Base-by-base conservation (phyloP, 2,888 invertebrate genomes). In the Charanyca ferruginea region DNA sequence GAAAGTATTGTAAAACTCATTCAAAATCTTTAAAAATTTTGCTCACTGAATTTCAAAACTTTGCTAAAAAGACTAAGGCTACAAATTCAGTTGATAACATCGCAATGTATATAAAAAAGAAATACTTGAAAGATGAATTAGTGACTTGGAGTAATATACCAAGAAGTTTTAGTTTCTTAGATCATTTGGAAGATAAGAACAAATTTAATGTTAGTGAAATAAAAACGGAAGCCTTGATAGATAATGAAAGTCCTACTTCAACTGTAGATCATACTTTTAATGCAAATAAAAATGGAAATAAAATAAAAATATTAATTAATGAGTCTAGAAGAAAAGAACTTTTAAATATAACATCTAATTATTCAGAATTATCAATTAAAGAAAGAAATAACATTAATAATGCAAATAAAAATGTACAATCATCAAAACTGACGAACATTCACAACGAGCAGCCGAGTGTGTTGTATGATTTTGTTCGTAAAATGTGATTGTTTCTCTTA, bases 91-190 rank as follows among this genome's bases (percentile, higher is more conserved):
- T 93, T 0, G 76, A 79, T 16, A 90, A 87, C 54, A 84, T 93
- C 0, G 73, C 84, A 0, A 80, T 79, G 65, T 93, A 89, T 38
- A 89, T 91, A 16, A 87, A 87, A 28, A 86, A 86, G 13, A 86
- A 87, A 52, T 80, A 84, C 70, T 47, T 90, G 0, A 81, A 87
- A 54, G 87, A 88, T 3, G 92, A 93, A 57, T 62, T 92, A 25
- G 70, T 81, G 3, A 80, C 86, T 65, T 82, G 84, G 16, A 80
- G 66, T 3, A 86, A 85, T 35, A 85, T 85, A 25, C 84, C 88
- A 0, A 86, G 66, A 48, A 83, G 55, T 42, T 85, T 89, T 35
- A 80, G 66, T 58, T 89, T 87, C 61, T 65, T 85, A 48, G 81
- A 85, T 65, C 7, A 57, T 16, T 42, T 28, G 16, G 67, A 53